Base-by-base conservation (phyloP, 2,888 invertebrate genomes). In the Beris morrisii region DNA sequence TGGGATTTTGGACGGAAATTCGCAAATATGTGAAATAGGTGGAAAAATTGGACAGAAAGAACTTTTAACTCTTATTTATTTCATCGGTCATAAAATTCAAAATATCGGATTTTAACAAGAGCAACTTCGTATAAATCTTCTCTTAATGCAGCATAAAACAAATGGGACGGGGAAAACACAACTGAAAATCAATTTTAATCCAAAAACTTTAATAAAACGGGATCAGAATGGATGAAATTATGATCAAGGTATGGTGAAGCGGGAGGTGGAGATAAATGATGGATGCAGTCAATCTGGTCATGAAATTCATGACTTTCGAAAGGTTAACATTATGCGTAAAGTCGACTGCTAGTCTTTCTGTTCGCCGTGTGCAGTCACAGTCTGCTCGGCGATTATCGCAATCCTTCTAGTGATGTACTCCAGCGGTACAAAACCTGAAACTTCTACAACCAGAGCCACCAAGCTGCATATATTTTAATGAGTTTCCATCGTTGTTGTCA, bases 191-290 rank as follows among this genome's bases (percentile, higher is more conserved):
- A 52, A 61, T 61, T 61, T 12, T 38, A 22, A 61, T 61, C 31
- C 61, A 61, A 43, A 61, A 61, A 52, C 32, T 52, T 61, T 61
- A 61, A 61, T 61, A 52, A 61, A 61, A 38, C 61, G 28, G 61
- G 61, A 61, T 61, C 61, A 61, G 6, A 61, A 45, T 28, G 38
- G 38, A 38, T 38, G 38, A 38, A 38, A 38, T 38, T 38, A 38
- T 38, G 38, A 38, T 22, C 38, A 28, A 58, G 15, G n/a, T 45
- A 22, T 45, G 38, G 50, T 32, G 48, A 38, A 59, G 31, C 22
- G 11, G 38, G 9, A 31, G 11, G 32, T 44, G 46, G 4, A 12
- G 32, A 48, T 31, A 59, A 48, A 31, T 52, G 15, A 52, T 50
- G 61, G 50, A 61, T 50, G 52, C 9, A 52, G 50, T 15, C 61